phyloP scores from a whole-genome alignment of 2,888 invertebrate species.

The Acanthosepion esculentum region DNA sequence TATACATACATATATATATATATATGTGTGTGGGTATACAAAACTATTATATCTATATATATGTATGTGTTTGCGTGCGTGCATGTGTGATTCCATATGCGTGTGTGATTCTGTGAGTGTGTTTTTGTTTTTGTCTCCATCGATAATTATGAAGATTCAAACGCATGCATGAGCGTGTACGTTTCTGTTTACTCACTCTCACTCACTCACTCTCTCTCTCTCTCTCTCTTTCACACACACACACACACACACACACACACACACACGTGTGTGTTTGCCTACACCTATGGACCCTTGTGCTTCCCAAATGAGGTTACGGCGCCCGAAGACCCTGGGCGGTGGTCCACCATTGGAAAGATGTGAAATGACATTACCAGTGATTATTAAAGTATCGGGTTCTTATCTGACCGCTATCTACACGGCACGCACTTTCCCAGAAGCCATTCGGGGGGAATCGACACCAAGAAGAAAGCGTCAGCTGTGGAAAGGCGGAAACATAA shows the following conservation, averaged over 20 bases:
- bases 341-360: slow-evolving; percentile 21
- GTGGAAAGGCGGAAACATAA: neutral
- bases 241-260: too few relatives aligned
- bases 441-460: neutral
- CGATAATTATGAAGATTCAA: too few relatives aligned
- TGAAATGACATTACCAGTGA: slow-evolving; percentile 22
- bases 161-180: too few relatives aligned
- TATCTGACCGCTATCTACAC: slow-evolving; percentile 33
- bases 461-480: neutral
- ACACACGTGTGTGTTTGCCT: neutral
- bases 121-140: neutral
- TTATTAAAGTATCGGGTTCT: neutral
- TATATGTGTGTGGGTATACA: neutral
- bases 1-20: neutral
- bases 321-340: neutral
- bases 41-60: neutral
- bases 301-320: neutral
- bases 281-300: neutral
- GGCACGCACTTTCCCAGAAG: slow-evolving; percentile 1
- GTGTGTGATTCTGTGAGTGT: neutral
- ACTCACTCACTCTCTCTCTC: too few relatives aligned
- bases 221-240: too few relatives aligned
- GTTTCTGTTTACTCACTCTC: too few relatives aligned
- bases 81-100: neutral
- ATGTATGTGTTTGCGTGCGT: neutral